Evolutionary conservation across 2,113 vertebrate species (phyloP), one percentile per base, ranked within the genome.

Genomic region (Alexandromys fortis): DNA sequence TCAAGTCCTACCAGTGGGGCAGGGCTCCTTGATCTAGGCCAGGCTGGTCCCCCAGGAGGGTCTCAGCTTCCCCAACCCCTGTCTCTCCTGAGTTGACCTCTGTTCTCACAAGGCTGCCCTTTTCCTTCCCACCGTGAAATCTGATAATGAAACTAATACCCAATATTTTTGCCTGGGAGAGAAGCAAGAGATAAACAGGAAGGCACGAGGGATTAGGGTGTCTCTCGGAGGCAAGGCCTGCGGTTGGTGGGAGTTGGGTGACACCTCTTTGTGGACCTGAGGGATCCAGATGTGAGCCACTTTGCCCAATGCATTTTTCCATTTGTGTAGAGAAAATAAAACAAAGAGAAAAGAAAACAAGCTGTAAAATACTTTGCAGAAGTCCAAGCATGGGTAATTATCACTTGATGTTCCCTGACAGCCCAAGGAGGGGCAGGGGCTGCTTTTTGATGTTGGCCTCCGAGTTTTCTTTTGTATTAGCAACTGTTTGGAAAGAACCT

Each of bases 301-400:
- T 95, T 94, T 95, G 97, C 97, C 96, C 45, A 55, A n/a, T 85
- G 98, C 97, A 98, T 98, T 98, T 98, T 98, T 98, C 97, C 97
- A 2, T 97, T 96, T 97, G 93, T 79, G 97, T 97, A 98, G 98
- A 98, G 98, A 98, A 98, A 98, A 98, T 97, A 98, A 98, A 98
- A 98, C 98, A 97, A 98, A 97, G 96, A 94, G 98, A 97, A 98
- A 99, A 98, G 98, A 98, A 98, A 98, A 98, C 98, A 98, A 98
- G 98, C 98, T 92, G 16, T 98, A 98, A 98, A 98, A 98, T 98
- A 96, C 97, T 98, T 98, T 11, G 98, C 97, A 98, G 97, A 98
- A 98, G 97, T 68, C 97, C 77, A 92, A 97, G 97, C 86, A 7
- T 89, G 86, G 88, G 97, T 93, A 96, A 42, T 98, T 86, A 97